Evolutionary conservation across 2,797 vertebrate species (phyloP), one percentile per base, ranked within the genome.

Genomic region (Cossypha dichroa): DNA sequence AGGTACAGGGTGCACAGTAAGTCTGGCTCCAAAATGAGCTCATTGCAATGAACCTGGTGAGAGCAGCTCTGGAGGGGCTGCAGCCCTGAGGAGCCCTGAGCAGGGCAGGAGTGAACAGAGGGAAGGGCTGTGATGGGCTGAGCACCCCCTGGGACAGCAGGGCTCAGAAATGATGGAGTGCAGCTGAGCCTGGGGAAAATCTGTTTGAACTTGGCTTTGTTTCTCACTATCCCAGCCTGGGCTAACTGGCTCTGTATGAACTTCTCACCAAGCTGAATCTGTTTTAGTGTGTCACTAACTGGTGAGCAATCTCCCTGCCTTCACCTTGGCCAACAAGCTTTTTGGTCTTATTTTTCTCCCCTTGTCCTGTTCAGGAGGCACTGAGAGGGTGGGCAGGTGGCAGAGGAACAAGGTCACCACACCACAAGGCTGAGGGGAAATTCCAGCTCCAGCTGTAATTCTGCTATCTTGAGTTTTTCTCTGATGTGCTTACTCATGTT

Each of bases 41-140:
- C n/a, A 8, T 2, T 17, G 38, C 40, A 29, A 20, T 4, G 17
- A 38, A 3, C 41, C 36, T 1, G 0, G 0, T n/a, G 4, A 34
- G 15, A 49, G 52, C 29, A 13, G 52, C 10, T 36, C 70, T 13
- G 9, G 20, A 48, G 40, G 18, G 31, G 45, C 13, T 17, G 55
- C 33, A 63, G 62, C 45, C 49, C 0, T 5, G 33, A 66, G 46
- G 38, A 88, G 52, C 56, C 46, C 34, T 4, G 19, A 56, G 41
- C 4, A 23, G 72, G 62, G 70, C 40, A 74, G 41, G 40, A 36
- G 34, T n/a, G 31, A 76, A 9, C 0, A 10, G 48, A 75, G n/a
- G 31, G 34, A 29, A 21, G 34, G 26, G 49, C 60, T 34, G 45
- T 0, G 22, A 20, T 3, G 8, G 78, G 14, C 54, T 9, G 18